Percentiles rank a stretch among this genome's conserved stretches.
Conservation (phyloP, 2,888 invertebrate species). For the Anoncus sp. region DNA sequence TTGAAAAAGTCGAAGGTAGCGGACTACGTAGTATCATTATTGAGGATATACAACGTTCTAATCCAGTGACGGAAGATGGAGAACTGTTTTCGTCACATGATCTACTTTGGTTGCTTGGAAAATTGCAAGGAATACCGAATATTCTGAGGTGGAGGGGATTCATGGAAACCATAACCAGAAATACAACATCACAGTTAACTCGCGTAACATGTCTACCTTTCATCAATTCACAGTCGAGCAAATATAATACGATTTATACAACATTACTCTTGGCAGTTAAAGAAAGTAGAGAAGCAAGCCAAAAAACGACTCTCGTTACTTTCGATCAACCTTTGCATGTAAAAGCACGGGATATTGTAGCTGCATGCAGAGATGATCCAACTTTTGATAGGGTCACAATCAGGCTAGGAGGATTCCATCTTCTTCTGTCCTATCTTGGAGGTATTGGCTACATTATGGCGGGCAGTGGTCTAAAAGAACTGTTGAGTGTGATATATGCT, state of each 20-base stretch:
- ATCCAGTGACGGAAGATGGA: too few species aligned
- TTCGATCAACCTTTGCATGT: slow-evolving; percentile 1
- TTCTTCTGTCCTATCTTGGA: neutral
- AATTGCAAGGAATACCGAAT: neutral
- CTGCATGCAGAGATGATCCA: neutral
- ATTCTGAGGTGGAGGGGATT: slow-evolving; percentile 36
- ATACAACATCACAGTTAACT: neutral
- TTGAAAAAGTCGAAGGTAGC: neutral
- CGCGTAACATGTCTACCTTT: slow-evolving; percentile 26
- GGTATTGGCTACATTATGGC: slow-evolving; percentile 36
- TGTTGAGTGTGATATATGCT: slow-evolving; percentile 28
- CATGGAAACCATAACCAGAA: slow-evolving; percentile 10
- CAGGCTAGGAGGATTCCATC: slow-evolving; percentile 21
- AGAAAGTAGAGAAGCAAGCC: neutral
- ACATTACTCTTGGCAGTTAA: slow-evolving; percentile 8
- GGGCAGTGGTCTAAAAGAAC: slow-evolving; percentile 26
- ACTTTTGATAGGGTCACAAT: slow-evolving; percentile 26
- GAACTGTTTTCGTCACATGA: neutral
- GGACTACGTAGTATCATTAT: slow-evolving; percentile 10
- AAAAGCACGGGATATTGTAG: neutral
- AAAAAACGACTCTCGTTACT: slow-evolving; percentile 13
- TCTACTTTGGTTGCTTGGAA: slow-evolving; percentile 31
- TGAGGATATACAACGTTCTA: slow-evolving; percentile 8
- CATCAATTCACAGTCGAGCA: slow-evolving; percentile 21
- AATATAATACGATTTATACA: slow-evolving; percentile 22